Evolutionary conservation across 2,888 invertebrate genomes (phyloP).

Genomic region (Amphipyra tragopoginis): DNA sequence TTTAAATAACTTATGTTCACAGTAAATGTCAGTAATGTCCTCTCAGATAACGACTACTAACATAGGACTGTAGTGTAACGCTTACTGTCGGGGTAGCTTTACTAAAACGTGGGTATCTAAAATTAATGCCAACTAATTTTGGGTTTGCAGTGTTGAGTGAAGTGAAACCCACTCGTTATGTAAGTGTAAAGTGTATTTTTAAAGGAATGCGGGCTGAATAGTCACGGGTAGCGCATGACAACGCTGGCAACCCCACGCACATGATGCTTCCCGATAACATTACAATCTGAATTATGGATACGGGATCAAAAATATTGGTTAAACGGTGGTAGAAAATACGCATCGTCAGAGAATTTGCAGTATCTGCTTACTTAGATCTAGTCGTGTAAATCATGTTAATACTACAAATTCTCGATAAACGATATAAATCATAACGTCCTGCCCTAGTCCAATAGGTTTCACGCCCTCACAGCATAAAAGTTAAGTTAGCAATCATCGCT

Average conservation of each 20-base stretch:
- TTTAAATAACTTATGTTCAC: conserved; percentile 36
- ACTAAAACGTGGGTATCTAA: conserved; percentile 72
- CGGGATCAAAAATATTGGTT: conserved; percentile 47
- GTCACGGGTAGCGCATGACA: conserved; percentile 87
- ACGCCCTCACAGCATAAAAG: conserved; percentile 79
- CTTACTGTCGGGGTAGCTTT: conserved; percentile 74
- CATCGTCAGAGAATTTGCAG: conserved; percentile 73
- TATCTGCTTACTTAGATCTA: conserved; percentile 68
- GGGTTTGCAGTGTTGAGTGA: conserved; percentile 89
- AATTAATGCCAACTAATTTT: conserved; percentile 87
- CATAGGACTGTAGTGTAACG: conserved; percentile 63
- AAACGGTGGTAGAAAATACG: conserved; percentile 54
- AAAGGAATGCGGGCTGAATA: conserved; percentile 85
- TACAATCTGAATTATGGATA: conserved; percentile 57
- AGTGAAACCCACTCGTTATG: conserved; percentile 84
- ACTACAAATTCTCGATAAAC: conserved; percentile 71
- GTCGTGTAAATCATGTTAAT: conserved; percentile 62
- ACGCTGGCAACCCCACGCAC: conserved; percentile 84
- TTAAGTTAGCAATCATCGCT: conserved; percentile 86
- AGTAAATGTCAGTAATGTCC: conserved; percentile 44
- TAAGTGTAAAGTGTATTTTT: conserved; percentile 85
- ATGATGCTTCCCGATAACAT: conserved; percentile 79
- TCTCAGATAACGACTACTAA: conserved; percentile 67
- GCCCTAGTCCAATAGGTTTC: conserved; percentile 74
- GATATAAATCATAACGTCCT: conserved; percentile 61